Base-by-base conservation (phyloP, 2,113 vertebrate species). In the Rhea americana region DNA sequence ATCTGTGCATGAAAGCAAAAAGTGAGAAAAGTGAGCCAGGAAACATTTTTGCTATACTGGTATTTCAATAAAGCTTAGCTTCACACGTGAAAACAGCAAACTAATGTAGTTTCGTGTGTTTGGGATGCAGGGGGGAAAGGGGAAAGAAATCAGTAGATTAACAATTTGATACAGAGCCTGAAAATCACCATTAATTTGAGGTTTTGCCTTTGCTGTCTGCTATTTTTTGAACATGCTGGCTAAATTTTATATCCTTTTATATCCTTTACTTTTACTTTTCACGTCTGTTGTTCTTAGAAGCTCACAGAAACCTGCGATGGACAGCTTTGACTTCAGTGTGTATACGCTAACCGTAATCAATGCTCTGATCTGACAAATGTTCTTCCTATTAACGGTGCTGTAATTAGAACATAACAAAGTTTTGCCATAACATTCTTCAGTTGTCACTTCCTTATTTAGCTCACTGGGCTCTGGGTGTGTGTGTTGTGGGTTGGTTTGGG, bases 371-470 rank as follows among this genome's bases (percentile, higher is more conserved):
- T 82, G 75, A 63, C 79, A 74, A 74, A 80, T 55, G 93, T 66
- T 88, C 87, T 77, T 61, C 72, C 91, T 66, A 1, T 89, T 87
- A 71, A 63, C 18, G 3, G 66, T 2, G 79, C 85, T 65, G 84
- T 48, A 82, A 95, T 90, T 93, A 79, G 91, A 87, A 89, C 87
- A 19, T 32, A 9, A 4, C 45, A 5, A 18, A 37, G 70, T 56
- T 76, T 28, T 79, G 79, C 89, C 86, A 2, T 94, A 91, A 26
- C 95, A 92, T 88, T 90, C 90, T 50, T 86, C 73, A 59, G 73
- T 93, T 92, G 88, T 95, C 93, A 91, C 82, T 96, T 89, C 97
- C 95, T 71, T 71, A 65, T 65, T 94, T 90, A 59, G 72, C 76
- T 81, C 74, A 3, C 37, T 56, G 5, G 55, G 55, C 30, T 17